Conservation (phyloP, 2,113 vertebrate species). For the Spilogale gracilis region DNA sequence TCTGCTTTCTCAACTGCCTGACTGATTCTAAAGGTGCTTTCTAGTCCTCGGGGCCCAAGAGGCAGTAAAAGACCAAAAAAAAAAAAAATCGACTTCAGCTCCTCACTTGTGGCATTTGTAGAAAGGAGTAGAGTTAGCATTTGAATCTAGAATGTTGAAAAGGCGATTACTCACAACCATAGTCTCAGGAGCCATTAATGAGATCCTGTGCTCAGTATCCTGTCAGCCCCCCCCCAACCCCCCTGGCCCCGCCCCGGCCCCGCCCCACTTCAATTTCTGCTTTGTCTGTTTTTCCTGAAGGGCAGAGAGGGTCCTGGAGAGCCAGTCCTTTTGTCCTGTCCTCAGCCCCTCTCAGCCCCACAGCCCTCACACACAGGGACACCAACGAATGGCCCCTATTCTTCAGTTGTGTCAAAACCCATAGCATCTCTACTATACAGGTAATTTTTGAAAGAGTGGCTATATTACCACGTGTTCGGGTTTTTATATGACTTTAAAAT, state of each 20-base stretch:
- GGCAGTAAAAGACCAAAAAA: not conserved
- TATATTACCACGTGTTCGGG: not conserved
- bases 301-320: not conserved
- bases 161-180: not conserved
- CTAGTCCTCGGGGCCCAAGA: not conserved
- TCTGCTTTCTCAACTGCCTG: not conserved
- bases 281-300: not conserved
- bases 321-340: not conserved
- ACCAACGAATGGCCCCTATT: not conserved
- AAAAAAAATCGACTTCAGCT: not conserved
- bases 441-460: conserved; percentile 26
- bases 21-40: not conserved
- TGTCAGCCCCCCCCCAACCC: too few species aligned
- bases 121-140: not conserved
- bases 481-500: conserved; percentile 46
- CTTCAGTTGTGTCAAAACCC: not conserved
- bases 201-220: not conserved
- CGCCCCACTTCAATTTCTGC: not conserved
- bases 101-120: not conserved
- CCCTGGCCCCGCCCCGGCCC: too few species aligned
- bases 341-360: not conserved
- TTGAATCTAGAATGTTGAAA: not conserved
- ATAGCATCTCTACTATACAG: not conserved
- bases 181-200: not conserved
- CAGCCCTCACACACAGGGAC: not conserved